Conservation (phyloP, 2,113 vertebrate genomes). For the Actenoides hombroni region DNA sequence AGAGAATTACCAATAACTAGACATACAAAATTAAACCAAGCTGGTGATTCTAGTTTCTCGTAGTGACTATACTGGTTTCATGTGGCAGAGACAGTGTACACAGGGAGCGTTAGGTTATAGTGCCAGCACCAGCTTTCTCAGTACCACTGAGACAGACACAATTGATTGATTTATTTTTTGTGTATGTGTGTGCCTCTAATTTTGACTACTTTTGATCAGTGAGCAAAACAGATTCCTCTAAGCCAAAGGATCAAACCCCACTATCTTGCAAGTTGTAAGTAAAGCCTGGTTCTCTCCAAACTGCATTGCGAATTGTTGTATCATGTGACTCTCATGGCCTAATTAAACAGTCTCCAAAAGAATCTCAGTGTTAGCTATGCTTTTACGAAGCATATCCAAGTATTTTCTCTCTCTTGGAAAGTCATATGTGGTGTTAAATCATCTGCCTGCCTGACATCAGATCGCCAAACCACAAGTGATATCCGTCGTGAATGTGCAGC, state of each 20-base stretch:
- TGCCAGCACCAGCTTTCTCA: background rate
- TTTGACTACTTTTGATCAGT: background rate
- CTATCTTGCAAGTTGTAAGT: background rate
- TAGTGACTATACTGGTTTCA: constrained; percentile 30
- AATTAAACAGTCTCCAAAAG: constrained; percentile 6
- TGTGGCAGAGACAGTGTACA: background rate
- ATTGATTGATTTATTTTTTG: background rate
- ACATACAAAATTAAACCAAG: background rate
- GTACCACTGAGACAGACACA: background rate
- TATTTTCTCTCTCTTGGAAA: constrained; percentile 10
- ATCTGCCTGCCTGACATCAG: background rate
- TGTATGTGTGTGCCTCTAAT: background rate
- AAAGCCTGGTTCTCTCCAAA: background rate
- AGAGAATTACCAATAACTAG: constrained; percentile 33
- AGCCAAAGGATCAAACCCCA: background rate
- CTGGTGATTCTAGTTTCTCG: constrained; percentile 50
- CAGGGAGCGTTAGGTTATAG: background rate
- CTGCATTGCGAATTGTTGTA: background rate
- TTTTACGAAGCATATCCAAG: constrained; percentile 1
- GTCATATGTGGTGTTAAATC: constrained; percentile 4
- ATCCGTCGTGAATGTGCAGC: background rate
- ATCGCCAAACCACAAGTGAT: background rate
- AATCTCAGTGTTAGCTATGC: background rate
- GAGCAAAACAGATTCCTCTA: background rate
- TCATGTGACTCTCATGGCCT: background rate